A percentile compares a stretch with the other conserved stretches of the same genome.
Evolutionary conservation across 2,113 vertebrate genomes (phyloP).

Genomic region (Mandrillus leucophaeus): DNA sequence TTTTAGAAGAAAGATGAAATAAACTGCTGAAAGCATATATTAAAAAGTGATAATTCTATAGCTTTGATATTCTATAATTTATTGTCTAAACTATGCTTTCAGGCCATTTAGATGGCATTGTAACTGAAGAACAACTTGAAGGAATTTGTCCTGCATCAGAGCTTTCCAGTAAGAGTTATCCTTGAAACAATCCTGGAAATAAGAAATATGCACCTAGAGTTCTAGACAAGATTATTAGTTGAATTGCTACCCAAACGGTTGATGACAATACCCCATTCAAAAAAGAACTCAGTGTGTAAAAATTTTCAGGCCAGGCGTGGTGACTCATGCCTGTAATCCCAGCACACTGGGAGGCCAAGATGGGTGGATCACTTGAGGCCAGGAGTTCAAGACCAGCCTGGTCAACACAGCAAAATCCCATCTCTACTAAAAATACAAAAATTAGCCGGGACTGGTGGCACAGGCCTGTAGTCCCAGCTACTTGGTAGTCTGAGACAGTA

Average conservation of each 20-base stretch:
- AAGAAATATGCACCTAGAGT: background rate
- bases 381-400: no score
- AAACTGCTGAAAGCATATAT: background rate
- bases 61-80: background rate
- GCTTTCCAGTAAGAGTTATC: background rate
- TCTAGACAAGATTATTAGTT: background rate
- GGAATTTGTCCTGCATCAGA: background rate
- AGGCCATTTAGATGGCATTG: background rate
- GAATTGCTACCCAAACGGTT: background rate
- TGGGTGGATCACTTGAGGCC: no score
- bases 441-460: no score
- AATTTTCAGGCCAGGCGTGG: background rate
- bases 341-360: no score
- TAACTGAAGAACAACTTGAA: background rate
- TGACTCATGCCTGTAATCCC: no score
- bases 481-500: no score
- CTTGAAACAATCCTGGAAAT: constrained; percentile 21
- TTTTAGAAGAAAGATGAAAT: background rate
- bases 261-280: background rate
- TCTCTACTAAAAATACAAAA: no score
- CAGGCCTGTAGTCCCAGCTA: no score
- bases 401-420: no score
- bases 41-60: background rate
- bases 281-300: background rate
- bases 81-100: background rate